Conservation (phyloP, 2,888 invertebrate species). For the Chrysomela aeneicollis region DNA sequence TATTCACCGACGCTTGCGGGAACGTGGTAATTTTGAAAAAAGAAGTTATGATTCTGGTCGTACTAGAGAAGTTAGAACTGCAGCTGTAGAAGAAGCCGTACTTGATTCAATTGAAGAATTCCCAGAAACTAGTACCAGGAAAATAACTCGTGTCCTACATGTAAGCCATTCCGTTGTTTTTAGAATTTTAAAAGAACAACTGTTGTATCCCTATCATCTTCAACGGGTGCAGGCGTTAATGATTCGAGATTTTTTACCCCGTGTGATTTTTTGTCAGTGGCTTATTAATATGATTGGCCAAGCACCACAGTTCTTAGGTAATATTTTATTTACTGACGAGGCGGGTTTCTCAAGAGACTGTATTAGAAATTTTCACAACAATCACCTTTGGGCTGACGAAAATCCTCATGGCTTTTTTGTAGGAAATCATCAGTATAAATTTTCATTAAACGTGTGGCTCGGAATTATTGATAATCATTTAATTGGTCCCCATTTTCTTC, state of each 20-base stretch:
- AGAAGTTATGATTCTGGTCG: no score
- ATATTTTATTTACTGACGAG: constrained; percentile 23
- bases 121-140: constrained; percentile 7
- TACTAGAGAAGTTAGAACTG: no score
- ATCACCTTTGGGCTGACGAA: constrained; percentile 27
- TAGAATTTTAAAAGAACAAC: constrained; percentile 3
- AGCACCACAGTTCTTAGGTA: neutral
- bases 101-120: constrained; percentile 10
- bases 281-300: neutral
- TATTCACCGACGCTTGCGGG: no score
- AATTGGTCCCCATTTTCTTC: neutral
- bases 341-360: constrained; percentile 19
- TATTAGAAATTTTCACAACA: constrained; percentile 24
- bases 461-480: constrained; percentile 23
- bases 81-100: constrained; percentile 3
- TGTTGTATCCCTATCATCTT: constrained; percentile 5
- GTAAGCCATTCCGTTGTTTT: neutral
- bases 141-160: neutral
- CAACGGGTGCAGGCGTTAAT: constrained; percentile 6
- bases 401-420: constrained; percentile 24
- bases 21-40: no score
- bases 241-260: neutral
- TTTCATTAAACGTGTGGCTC: constrained; percentile 23
- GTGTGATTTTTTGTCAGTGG: neutral
- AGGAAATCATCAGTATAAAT: constrained; percentile 26